These are phyloP conservation scores for Macaria liturata DNA, from an alignment of 2,888 invertebrate species.

Conservation along the genomic window DNA sequence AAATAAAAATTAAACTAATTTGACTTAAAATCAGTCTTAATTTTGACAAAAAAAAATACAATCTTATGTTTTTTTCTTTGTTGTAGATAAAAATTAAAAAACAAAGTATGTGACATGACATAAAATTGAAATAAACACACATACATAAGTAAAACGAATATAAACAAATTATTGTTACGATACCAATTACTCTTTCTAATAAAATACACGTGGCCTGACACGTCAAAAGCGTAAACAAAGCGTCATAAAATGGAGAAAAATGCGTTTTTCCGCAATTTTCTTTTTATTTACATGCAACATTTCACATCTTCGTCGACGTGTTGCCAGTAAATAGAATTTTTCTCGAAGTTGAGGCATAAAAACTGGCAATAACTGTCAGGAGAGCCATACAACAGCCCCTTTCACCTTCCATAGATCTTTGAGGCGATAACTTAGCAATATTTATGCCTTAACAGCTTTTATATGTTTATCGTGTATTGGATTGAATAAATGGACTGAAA, in stretches of 20 bases:
- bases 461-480: constrained; percentile 61
- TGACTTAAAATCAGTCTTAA: no score
- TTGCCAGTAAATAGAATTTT: constrained; percentile 64
- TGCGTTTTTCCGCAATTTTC: constrained; percentile 25
- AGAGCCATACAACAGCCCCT: constrained; percentile 54
- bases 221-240: constrained; percentile 11
- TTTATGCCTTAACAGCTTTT: constrained; percentile 60
- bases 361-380: constrained; percentile 68
- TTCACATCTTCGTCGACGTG: constrained; percentile 58
- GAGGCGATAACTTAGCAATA: constrained; percentile 61
- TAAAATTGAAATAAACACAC: no score
- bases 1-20: no score
- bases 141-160: no score
- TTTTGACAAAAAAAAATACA: no score
- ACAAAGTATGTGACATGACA: no score
- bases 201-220: no score
- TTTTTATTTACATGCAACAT: constrained; percentile 43
- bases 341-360: constrained; percentile 63
- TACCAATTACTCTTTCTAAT: no score
- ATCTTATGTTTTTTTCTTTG: no score
- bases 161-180: no score
- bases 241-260: constrained; percentile 21
- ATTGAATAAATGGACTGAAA: constrained; percentile 55
- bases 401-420: constrained; percentile 55
- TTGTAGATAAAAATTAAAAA: no score